phyloP scores from a whole-genome alignment of 2,888 invertebrate genomes.

The Drosophila paucipuncta region DNA sequence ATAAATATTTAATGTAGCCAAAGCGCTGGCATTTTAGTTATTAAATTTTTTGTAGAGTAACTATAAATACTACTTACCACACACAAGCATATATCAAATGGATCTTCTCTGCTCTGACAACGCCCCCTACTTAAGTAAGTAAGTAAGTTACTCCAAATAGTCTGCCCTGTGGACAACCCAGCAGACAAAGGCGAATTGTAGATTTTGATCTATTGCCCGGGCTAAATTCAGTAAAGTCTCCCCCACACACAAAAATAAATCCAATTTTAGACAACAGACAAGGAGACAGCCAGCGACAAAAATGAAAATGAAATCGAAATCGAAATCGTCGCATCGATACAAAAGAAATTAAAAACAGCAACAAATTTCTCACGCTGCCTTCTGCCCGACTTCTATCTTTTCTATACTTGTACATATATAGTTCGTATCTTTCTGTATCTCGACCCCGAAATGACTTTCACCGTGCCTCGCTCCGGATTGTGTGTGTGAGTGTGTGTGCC shows the following conservation, averaged over 20 bases:
- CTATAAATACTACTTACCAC: conserved; percentile 16
- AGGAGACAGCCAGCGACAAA: conserved; percentile 37
- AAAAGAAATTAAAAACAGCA: conserved; percentile 78
- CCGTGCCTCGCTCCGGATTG: conserved; percentile 39
- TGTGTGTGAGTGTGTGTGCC: conserved; percentile 26
- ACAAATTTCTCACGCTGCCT: conserved; percentile 76
- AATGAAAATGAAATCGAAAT: conserved; percentile 58
- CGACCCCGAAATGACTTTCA: conserved; percentile 79
- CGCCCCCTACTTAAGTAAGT: background rate
- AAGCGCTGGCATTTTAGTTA: conserved; percentile 33
- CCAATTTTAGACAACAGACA: conserved; percentile 60
- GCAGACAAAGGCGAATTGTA: conserved; percentile 28
- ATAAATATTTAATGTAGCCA: conserved; percentile 64
- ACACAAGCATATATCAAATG: conserved; percentile 2
- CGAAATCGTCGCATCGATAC: conserved; percentile 68
- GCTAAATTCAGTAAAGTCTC: conserved; percentile 40
- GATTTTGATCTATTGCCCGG: conserved; percentile 74
- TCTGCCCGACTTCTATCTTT: conserved; percentile 48
- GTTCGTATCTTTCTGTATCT: conserved; percentile 47
- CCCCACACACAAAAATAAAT: conserved; percentile 45
- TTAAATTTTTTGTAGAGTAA: conserved; percentile 66
- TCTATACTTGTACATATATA: conserved; percentile 31
- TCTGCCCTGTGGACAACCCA: background rate
- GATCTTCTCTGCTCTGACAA: conserved; percentile 6
- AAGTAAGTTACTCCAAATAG: background rate